These are phyloP conservation scores for Girardia tigrina DNA, from an alignment of 2,888 invertebrate species.

Conservation along the genomic window DNA sequence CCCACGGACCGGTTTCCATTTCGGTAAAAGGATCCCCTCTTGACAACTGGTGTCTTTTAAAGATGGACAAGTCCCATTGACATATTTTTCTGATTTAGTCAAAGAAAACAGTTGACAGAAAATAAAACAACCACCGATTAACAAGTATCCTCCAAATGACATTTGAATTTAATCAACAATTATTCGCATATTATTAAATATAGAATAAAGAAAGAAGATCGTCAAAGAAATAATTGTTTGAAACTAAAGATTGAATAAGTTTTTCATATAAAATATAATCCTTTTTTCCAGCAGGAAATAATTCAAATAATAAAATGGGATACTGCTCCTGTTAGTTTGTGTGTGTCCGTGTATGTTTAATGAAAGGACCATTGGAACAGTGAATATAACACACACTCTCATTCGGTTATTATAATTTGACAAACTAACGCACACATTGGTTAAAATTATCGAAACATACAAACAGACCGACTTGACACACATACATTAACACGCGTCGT, in stretches of 20 bases:
- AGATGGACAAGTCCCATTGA: slow-evolving; percentile 30
- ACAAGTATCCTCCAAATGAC: background rate
- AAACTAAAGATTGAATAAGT: no score
- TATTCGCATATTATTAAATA: background rate
- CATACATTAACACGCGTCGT: no score
- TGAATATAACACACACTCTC: no score
- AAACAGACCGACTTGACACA: no score
- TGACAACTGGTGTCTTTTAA: slow-evolving; percentile 54
- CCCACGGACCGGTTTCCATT: slow-evolving; percentile 56
- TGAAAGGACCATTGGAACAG: no score
- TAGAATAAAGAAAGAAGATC: background rate
- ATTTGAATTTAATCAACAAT: background rate
- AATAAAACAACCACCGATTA: background rate
- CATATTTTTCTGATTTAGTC: background rate
- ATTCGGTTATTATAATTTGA: no score
- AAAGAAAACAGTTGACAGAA: background rate
- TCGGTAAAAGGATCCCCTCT: slow-evolving; percentile 67
- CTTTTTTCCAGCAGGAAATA: background rate
- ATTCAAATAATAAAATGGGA: background rate
- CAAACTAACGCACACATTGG: no score
- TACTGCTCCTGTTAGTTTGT: background rate
- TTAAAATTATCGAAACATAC: no score
- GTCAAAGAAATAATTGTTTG: no score
- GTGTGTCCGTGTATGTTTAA: no score
- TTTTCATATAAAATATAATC: no score